These are phyloP conservation scores for Chanos chanos DNA, from an alignment of 2,797 vertebrate genomes.

Conservation along the genomic window DNA sequence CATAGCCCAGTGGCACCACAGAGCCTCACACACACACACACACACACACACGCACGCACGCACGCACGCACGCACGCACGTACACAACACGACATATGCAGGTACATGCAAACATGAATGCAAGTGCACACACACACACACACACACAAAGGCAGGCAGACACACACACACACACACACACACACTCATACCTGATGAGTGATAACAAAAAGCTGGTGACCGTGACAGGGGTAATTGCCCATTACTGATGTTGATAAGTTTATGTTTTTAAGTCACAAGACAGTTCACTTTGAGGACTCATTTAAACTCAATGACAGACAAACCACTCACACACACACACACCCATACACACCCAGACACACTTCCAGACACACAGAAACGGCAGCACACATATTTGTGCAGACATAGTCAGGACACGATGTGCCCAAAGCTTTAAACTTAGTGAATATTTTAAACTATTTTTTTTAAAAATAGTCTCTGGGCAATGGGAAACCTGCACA, in stretches of 20 bases:
- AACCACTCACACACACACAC: not conserved
- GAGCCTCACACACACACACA: not conserved
- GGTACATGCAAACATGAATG: not conserved
- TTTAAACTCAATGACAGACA: too few relatives aligned
- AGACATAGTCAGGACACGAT: not conserved
- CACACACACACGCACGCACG: not conserved
- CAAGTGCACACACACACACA: not conserved
- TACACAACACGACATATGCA: conserved; percentile 8
- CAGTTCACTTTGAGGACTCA: too few relatives aligned
- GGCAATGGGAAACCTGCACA: not conserved
- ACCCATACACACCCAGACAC: not conserved
- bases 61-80: conserved; percentile 4
- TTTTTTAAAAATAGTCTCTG: conserved; percentile 29
- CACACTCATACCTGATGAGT: too few relatives aligned
- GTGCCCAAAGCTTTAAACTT: not conserved
- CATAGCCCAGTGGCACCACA: not conserved
- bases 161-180: conserved; percentile 23
- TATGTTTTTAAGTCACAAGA: too few relatives aligned
- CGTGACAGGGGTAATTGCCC: too few relatives aligned
- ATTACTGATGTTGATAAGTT: too few relatives aligned
- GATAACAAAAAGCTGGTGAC: too few relatives aligned
- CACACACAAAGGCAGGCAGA: not conserved
- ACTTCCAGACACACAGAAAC: not conserved
- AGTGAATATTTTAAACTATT: conserved; percentile 25
- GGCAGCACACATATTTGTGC: not conserved